Conservation (phyloP, 2,797 vertebrate genomes). For the Gallinago solitaria region DNA sequence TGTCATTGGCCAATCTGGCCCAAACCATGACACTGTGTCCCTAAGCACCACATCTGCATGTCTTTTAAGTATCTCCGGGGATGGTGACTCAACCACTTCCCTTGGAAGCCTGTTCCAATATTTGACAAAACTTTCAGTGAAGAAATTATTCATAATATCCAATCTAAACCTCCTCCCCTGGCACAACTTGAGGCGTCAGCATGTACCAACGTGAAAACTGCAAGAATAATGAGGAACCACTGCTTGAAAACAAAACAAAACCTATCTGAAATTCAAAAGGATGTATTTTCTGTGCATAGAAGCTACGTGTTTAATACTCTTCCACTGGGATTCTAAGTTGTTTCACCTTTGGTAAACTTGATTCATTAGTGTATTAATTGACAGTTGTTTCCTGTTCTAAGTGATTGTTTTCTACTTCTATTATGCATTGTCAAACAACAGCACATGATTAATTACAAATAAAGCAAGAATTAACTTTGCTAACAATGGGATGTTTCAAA, state of each 20-base stretch:
- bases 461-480: conserved; percentile 56
- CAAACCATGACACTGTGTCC: neutral
- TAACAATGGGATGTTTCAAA: conserved; percentile 16
- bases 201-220: accelerated
- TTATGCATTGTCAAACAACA: conserved; percentile 65
- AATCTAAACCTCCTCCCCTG: neutral
- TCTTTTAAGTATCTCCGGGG: neutral
- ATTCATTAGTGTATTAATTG: conserved; percentile 74
- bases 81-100: neutral
- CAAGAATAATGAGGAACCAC: neutral
- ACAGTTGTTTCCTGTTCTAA: conserved; percentile 71
- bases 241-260: neutral
- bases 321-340: neutral
- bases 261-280: neutral
- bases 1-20: neutral
- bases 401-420: conserved; percentile 63
- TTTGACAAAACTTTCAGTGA: neutral
- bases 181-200: neutral
- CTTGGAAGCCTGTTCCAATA: neutral
- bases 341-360: conserved; percentile 59
- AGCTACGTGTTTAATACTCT: neutral
- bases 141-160: neutral
- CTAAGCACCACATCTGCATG: neutral
- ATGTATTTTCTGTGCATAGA: neutral
- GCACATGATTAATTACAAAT: conserved; percentile 72